Conservation (phyloP, 2,888 invertebrate species). For the Dynastes grantii region DNA sequence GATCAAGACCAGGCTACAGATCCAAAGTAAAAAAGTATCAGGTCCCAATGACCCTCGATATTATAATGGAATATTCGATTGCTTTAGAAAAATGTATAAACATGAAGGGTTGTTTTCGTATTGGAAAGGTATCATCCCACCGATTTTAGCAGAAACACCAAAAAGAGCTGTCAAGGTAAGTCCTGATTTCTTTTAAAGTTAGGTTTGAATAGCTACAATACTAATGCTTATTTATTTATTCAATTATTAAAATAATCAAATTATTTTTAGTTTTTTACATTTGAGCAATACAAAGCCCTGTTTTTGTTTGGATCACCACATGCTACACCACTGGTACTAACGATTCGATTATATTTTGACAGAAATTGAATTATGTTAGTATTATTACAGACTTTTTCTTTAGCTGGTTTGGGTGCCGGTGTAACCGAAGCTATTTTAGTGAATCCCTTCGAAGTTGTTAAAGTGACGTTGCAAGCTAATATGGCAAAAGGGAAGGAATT, state of each 20-base stretch:
- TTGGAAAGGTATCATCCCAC: constrained; percentile 96
- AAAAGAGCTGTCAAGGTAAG: constrained; percentile 90
- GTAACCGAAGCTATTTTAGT: constrained; percentile 93
- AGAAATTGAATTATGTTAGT: constrained; percentile 22
- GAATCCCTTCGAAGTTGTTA: constrained; percentile 97
- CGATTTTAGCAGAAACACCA: constrained; percentile 94
- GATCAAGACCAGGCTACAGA: constrained; percentile 91
- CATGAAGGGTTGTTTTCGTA: constrained; percentile 88
- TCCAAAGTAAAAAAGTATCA: constrained; percentile 74
- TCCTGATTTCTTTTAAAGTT: background rate
- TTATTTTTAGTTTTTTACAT: constrained; percentile 84
- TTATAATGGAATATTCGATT: constrained; percentile 88
- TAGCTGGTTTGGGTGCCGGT: constrained; percentile 92
- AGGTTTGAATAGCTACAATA: background rate
- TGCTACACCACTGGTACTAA: constrained; percentile 84
- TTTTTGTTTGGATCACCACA: constrained; percentile 85
- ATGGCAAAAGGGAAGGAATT: constrained; percentile 76
- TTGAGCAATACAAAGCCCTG: constrained; percentile 92
- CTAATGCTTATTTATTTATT: constrained; percentile 49
- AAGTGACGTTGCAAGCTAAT: constrained; percentile 90
- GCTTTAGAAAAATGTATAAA: constrained; percentile 90
- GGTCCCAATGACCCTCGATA: constrained; percentile 71
- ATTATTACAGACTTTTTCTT: constrained; percentile 83
- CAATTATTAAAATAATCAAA: constrained; percentile 41
- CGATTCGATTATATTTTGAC: constrained; percentile 44